Evolutionary conservation across 2,797 vertebrate species (phyloP).

Genomic region (Neopelma chrysocephalum): DNA sequence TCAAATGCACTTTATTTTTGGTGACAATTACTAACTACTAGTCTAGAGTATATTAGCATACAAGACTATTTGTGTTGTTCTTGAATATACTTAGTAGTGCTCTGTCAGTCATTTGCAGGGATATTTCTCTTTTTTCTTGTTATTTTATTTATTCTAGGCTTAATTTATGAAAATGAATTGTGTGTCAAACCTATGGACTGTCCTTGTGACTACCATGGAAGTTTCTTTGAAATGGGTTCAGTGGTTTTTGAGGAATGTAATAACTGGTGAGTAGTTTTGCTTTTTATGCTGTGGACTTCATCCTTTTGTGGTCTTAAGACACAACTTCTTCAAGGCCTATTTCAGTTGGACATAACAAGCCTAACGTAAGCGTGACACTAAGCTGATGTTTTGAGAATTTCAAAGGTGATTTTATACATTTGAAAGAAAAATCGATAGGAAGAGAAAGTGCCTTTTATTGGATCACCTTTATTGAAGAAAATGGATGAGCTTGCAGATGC

Average conservation of each 20-base stretch:
- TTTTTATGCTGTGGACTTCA: neutral
- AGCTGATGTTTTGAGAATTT: neutral
- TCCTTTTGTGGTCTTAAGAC: neutral
- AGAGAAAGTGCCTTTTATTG: neutral
- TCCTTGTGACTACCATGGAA: conserved; percentile 91
- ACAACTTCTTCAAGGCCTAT: neutral
- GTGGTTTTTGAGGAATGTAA: conserved; percentile 91
- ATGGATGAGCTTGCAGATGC: neutral
- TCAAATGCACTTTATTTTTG: neutral
- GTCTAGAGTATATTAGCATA: neutral
- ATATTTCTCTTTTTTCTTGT: neutral
- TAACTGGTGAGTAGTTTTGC: conserved; percentile 83
- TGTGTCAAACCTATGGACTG: conserved; percentile 89
- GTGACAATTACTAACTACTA: neutral
- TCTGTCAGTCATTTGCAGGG: neutral
- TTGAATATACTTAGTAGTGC: neutral
- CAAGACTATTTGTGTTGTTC: neutral
- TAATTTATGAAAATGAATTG: conserved; percentile 86
- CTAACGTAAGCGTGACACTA: neutral
- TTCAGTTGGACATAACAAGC: neutral
- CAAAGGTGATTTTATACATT: neutral
- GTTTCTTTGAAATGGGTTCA: conserved; percentile 82
- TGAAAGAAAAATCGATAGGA: neutral
- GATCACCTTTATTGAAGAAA: neutral
- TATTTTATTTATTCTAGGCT: conserved; percentile 74